Evolutionary conservation across 2,888 invertebrate species (phyloP).

Genomic region (Meiosimyza platycephala): DNA sequence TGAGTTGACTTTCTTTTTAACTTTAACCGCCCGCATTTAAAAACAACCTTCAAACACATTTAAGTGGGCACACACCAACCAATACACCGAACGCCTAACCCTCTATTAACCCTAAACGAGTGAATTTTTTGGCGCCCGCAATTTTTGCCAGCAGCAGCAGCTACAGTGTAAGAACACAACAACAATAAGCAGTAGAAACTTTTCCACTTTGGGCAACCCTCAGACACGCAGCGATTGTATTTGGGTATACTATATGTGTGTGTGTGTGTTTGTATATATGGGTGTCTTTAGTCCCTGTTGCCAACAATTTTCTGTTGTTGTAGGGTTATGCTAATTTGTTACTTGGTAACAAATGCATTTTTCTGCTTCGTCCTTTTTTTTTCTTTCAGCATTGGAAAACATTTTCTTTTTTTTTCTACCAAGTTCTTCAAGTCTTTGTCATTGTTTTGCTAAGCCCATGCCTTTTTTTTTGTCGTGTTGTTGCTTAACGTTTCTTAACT

Average conservation of each 20-base stretch:
- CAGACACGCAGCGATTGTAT: background rate
- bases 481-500: conserved; percentile 4
- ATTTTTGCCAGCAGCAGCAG: too few relatives aligned
- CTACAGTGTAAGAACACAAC: background rate
- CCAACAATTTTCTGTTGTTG: conserved; percentile 22
- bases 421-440: background rate
- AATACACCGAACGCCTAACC: too few relatives aligned
- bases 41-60: too few relatives aligned
- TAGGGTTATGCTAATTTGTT: conserved; percentile 18
- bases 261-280: background rate
- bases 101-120: too few relatives aligned
- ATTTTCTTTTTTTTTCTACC: background rate
- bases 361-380: background rate
- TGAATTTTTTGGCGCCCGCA: too few relatives aligned
- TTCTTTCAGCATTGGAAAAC: conserved; percentile 30
- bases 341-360: conserved; percentile 6
- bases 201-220: background rate
- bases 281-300: conserved; percentile 28
- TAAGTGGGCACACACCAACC: too few relatives aligned
- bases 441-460: background rate
- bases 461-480: background rate
- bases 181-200: background rate
- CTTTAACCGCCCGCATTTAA: too few relatives aligned
- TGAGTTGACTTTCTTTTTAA: too few relatives aligned
- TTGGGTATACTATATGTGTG: too few relatives aligned